Base-by-base conservation (phyloP, 53 echinoderm and acorn worm genomes). In the Antedon mediterranea region DNA sequence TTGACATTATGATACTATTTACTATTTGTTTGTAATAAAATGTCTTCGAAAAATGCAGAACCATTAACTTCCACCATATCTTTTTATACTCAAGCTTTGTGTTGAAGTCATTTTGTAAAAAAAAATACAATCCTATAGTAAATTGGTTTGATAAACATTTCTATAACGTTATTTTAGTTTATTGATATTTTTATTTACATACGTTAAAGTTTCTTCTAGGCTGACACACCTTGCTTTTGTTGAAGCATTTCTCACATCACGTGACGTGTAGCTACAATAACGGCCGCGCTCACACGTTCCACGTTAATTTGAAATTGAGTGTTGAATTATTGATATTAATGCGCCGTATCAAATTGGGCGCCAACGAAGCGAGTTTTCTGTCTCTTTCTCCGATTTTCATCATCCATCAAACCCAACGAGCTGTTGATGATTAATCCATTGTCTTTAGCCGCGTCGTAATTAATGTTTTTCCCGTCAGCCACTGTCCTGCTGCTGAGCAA, bases 281-380 rank as follows among this genome's bases (percentile, higher is more conserved):
- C 37, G 57, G 57, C 57, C 57, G 14, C 57, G 57, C 57, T 57
- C 57, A 57, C 57, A 57, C 57, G 57, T 57, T 57, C 57, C 57
- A 57, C 57, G 57, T 57, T 57, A 57, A 57, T 57, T 57, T 57
- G 57, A 57, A 57, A 57, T 57, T 57, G 23, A 57, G 57, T 57
- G 57, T 57, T 57, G 57, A 57, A 57, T 57, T 57, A 57, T 57
- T 57, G 57, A 57, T 57, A 57, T 57, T 57, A 57, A 57, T 57
- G 57, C 57, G 57, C 57, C 57, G 57, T 57, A 57, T 57, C 57
- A 57, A 57, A 57, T 57, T 57, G 57, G 57, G 57, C 57, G 57
- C 57, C 57, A 57, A 57, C 57, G 57, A 57, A 57, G 57, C 57
- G 57, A 57, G 57, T 57, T 57, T 57, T 57, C 57, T 57, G 57